Percentiles rank a stretch among this genome's conserved stretches.
These are phyloP conservation scores for Clepsis dumicolana DNA, from an alignment of 2,888 invertebrate species.

Conservation along the genomic window DNA sequence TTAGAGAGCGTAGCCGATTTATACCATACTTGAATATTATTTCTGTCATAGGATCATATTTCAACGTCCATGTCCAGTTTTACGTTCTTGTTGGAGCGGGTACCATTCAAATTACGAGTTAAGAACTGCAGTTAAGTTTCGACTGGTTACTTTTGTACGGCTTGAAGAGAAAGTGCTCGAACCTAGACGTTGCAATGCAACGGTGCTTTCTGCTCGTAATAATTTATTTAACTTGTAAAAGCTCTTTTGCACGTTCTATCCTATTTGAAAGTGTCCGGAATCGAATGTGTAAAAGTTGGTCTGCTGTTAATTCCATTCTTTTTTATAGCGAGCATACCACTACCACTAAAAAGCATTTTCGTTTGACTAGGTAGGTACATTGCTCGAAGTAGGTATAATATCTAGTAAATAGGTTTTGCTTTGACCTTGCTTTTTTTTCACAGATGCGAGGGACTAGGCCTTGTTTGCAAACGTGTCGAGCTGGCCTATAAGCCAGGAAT, in stretches of 20 bases:
- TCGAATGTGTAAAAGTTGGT: not conserved
- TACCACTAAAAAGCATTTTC: not conserved
- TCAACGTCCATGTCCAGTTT: slow-evolving; percentile 1
- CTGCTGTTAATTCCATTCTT: not conserved
- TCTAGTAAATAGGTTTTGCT: no score
- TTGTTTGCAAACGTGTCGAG: no score
- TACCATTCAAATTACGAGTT: slow-evolving; percentile 6
- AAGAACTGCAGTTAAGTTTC: slow-evolving; percentile 3
- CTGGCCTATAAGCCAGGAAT: no score
- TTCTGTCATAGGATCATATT: not conserved
- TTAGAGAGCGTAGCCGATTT: not conserved
- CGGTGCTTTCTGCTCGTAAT: slow-evolving; percentile 25
- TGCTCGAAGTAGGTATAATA: no score
- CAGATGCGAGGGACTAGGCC: no score
- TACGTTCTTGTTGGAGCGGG: not conserved
- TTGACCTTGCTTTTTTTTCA: no score
- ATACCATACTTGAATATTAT: not conserved
- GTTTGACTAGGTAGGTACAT: not conserved
- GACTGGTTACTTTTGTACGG: slow-evolving; percentile 16
- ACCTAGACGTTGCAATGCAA: slow-evolving; percentile 16
- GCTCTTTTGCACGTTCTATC: not conserved
- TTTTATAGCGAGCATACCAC: not conserved
- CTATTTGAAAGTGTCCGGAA: not conserved
- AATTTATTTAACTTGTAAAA: not conserved
- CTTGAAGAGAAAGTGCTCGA: slow-evolving; percentile 34